Conservation (phyloP, 1,140 invertebrate genomes). For the Campodea augens region DNA sequence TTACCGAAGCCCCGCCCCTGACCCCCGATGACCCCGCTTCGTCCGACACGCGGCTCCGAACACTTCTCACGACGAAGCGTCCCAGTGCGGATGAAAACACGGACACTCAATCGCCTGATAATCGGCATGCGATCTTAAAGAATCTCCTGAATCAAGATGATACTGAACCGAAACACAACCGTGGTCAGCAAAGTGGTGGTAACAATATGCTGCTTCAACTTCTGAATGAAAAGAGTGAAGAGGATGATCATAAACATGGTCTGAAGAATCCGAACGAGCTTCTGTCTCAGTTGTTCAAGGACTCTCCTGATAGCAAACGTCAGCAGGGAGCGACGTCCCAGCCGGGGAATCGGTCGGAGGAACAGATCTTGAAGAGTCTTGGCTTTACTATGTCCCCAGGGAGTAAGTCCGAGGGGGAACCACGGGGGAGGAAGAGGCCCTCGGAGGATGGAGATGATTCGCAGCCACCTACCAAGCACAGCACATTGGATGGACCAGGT, state of each 20-base stretch:
- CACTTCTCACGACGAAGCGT: too few species aligned
- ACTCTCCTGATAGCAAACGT: constrained; percentile 9
- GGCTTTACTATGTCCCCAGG: constrained; percentile 29
- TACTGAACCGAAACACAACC: too few species aligned
- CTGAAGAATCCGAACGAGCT: constrained; percentile 49
- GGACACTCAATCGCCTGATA: too few species aligned
- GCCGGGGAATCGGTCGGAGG: too few species aligned
- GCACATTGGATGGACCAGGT: too few species aligned
- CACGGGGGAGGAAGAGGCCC: constrained; percentile 40
- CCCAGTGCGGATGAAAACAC: too few species aligned
- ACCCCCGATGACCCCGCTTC: constrained; percentile 22
- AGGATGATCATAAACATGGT: constrained; percentile 39
- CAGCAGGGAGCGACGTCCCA: neutral
- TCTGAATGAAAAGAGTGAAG: constrained; percentile 63
- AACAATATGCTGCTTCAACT: constrained; percentile 61
- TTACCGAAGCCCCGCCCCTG: constrained; percentile 25
- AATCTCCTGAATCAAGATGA: constrained; percentile 61
- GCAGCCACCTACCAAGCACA: neutral
- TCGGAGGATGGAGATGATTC: constrained; percentile 41
- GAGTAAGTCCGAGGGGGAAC: constrained; percentile 10
- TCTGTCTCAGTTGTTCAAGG: constrained; percentile 50
- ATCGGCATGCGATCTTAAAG: constrained; percentile 45
- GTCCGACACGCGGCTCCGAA: constrained; percentile 27
- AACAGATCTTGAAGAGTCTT: constrained; percentile 33
- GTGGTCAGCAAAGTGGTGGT: too few species aligned